Percentiles rank a stretch among this genome's conserved stretches.
Evolutionary conservation across 1,140 invertebrate genomes (phyloP).

Genomic region (Temnothorax curvispinosus): DNA sequence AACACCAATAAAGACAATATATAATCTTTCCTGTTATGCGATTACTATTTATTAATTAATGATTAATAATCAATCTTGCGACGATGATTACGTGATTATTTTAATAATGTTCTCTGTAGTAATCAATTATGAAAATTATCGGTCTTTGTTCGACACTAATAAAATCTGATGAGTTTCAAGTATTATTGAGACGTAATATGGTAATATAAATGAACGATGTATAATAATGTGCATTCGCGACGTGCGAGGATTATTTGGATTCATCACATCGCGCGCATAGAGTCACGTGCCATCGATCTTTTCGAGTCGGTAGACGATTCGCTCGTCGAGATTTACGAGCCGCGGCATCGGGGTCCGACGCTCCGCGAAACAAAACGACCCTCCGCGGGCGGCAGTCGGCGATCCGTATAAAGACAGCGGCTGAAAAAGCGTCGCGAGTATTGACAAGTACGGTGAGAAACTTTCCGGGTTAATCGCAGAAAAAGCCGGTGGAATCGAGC

Average conservation of each 20-base stretch:
- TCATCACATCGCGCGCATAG: background rate
- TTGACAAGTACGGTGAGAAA: conserved; percentile 72
- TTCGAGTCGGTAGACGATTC: conserved; percentile 20
- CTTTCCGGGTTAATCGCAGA: conserved; percentile 65
- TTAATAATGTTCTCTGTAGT: background rate
- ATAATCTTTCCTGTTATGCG: background rate
- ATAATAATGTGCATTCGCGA: background rate
- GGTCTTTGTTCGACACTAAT: background rate
- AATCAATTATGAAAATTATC: background rate
- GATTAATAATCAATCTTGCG: background rate
- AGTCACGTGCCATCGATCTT: conserved; percentile 22
- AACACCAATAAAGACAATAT: background rate
- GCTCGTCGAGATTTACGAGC: conserved; percentile 50
- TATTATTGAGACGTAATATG: background rate
- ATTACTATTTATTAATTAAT: background rate
- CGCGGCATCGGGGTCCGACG: background rate
- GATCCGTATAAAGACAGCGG: conserved; percentile 42
- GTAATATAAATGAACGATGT: background rate
- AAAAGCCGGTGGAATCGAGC: conserved; percentile 57
- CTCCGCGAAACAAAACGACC: conserved; percentile 28
- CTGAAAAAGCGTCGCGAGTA: conserved; percentile 57
- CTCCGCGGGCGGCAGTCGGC: background rate
- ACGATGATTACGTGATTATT: background rate
- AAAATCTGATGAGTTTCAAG: background rate
- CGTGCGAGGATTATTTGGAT: background rate